A percentile compares a stretch with the other conserved stretches of the same genome.
Evolutionary conservation across 1,140 invertebrate species (phyloP).

Genomic region (Temnothorax longispinosus): DNA sequence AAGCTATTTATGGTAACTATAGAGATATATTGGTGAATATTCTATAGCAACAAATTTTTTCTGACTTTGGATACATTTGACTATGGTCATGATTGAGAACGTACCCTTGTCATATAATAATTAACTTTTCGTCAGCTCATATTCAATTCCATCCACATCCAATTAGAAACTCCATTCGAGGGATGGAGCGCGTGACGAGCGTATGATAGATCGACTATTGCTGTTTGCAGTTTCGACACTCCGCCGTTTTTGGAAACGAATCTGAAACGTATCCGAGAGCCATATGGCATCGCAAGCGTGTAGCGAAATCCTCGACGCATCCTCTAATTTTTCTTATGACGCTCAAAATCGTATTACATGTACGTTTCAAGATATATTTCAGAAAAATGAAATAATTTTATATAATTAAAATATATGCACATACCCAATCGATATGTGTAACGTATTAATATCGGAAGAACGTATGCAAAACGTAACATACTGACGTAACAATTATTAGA

Average conservation of each 20-base stretch:
- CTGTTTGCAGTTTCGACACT: slow-evolving; percentile 58
- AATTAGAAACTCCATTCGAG: slow-evolving; percentile 57
- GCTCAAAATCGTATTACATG: background rate
- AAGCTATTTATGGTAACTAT: background rate
- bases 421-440: too few species aligned
- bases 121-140: slow-evolving; percentile 59
- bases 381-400: background rate
- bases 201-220: slow-evolving; percentile 68
- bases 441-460: background rate
- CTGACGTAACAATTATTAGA: background rate
- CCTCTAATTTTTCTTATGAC: background rate
- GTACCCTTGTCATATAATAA: slow-evolving; percentile 18
- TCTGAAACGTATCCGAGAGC: slow-evolving; percentile 22
- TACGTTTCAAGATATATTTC: background rate
- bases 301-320: slow-evolving; percentile 43
- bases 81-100: slow-evolving; percentile 24
- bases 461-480: background rate
- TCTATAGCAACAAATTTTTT: background rate
- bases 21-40: background rate
- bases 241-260: slow-evolving; percentile 38
- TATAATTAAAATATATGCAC: background rate
- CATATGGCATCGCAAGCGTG: slow-evolving; percentile 66
- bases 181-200: slow-evolving; percentile 47
- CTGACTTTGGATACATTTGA: background rate
- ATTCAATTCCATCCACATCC: slow-evolving; percentile 55